A percentile compares a stretch with the other conserved stretches of the same genome.
Conservation (phyloP, 2,888 invertebrate species). For the Ellobium chinense region DNA sequence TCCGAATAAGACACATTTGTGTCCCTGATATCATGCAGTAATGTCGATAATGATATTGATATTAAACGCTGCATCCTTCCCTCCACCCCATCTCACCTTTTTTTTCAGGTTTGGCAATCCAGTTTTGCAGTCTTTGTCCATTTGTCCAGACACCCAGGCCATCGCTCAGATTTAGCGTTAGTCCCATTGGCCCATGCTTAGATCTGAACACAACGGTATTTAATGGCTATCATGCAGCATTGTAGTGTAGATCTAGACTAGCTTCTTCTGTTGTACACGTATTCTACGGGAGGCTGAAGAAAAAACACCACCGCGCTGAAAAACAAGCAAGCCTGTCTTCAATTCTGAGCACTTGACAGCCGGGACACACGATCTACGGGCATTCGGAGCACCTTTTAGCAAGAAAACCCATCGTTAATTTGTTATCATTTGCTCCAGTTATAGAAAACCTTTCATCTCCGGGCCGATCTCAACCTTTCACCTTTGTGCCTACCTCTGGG, state of each 20-base stretch:
- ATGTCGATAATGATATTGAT: too few species aligned
- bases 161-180: too few species aligned
- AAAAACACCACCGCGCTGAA: not conserved
- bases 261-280: not conserved
- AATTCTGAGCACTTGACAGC: not conserved
- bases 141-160: too few species aligned
- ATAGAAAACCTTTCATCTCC: constrained; percentile 10
- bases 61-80: not conserved
- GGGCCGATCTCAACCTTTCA: not conserved
- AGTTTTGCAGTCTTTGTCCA: too few species aligned
- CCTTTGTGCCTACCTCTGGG: not conserved
- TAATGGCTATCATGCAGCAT: too few species aligned
- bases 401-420: constrained; percentile 26
- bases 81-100: not conserved
- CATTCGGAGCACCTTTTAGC: constrained; percentile 10
- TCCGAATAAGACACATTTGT: too few species aligned
- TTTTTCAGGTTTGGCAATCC: too few species aligned
- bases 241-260: too few species aligned
- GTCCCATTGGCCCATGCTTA: too few species aligned
- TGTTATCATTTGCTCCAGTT: constrained; percentile 30
- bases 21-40: too few species aligned
- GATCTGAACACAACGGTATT: too few species aligned
- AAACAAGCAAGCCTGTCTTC: not conserved
- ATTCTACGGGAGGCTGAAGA: not conserved
- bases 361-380: not conserved